These are phyloP conservation scores for Pristionchus mayeri DNA, from an alignment of 2,888 invertebrate species.

Conservation along the genomic window DNA sequence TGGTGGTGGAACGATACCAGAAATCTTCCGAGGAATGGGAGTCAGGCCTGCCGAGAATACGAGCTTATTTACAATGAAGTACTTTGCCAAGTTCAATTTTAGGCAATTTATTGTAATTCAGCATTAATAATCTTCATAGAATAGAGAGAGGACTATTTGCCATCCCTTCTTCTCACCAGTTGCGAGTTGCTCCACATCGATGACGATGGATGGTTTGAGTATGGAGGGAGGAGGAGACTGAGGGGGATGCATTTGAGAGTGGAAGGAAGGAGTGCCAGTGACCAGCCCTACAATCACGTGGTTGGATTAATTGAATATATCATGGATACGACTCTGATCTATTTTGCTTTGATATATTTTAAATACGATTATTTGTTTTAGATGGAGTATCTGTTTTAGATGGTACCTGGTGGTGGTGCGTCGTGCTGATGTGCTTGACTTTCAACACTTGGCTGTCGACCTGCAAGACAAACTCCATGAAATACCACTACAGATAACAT, in stretches of 20 bases:
- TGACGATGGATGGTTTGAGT: not conserved
- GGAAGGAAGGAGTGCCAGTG: not conserved
- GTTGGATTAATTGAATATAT: too few relatives aligned
- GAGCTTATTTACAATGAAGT: not conserved
- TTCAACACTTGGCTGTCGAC: slow-evolving; percentile 1
- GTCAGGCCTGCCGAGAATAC: not conserved
- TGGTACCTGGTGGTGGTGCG: not conserved
- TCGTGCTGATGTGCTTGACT: not conserved
- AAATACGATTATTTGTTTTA: too few relatives aligned
- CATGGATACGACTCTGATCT: too few relatives aligned
- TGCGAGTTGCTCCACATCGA: not conserved
- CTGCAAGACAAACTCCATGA: too few relatives aligned
- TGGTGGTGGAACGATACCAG: not conserved
- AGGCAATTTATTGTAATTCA: not conserved
- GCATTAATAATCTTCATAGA: not conserved
- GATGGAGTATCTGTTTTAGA: too few relatives aligned
- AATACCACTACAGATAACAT: too few relatives aligned
- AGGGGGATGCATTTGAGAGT: not conserved
- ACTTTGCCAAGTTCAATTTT: not conserved
- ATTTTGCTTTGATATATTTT: too few relatives aligned
- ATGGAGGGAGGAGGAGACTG: not conserved
- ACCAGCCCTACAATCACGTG: too few relatives aligned
- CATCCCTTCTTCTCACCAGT: not conserved
- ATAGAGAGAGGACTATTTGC: too few relatives aligned
- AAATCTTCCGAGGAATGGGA: not conserved